phyloP scores from a whole-genome alignment of 1,140 invertebrate genomes.

The Drosophila bipectinata region DNA sequence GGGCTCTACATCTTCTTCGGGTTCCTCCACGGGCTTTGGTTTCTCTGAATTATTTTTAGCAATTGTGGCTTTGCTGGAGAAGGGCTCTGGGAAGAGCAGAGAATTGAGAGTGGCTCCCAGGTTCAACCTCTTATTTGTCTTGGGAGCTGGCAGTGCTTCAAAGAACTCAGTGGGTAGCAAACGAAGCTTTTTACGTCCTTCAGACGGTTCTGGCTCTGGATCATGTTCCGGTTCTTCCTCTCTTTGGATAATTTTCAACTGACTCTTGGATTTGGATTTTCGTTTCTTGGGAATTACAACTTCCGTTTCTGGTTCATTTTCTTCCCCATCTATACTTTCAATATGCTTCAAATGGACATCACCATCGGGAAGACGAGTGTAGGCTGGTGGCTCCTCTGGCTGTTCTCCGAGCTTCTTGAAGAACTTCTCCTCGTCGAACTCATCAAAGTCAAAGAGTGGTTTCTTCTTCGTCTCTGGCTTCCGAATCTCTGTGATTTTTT shows the following conservation, averaged over 20 bases:
- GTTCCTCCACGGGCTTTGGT: slow-evolving; percentile 15
- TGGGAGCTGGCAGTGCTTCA: slow-evolving; percentile 57
- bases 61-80: slow-evolving; percentile 55
- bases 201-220: slow-evolving; percentile 38
- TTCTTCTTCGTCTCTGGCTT: slow-evolving; percentile 71
- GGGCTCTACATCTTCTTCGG: slow-evolving; percentile 42
- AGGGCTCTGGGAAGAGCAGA: slow-evolving; percentile 73
- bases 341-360: slow-evolving; percentile 75
- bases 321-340: slow-evolving; percentile 67
- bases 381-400: slow-evolving; percentile 62
- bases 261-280: slow-evolving; percentile 13
- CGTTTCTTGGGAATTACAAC: slow-evolving; percentile 31
- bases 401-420: slow-evolving; percentile 73
- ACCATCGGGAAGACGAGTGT: slow-evolving; percentile 65
- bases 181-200: slow-evolving; percentile 27
- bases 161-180: slow-evolving; percentile 75
- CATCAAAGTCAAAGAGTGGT: slow-evolving; percentile 59
- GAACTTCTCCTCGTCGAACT: slow-evolving; percentile 80
- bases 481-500: slow-evolving; percentile 78
- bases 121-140: slow-evolving; percentile 41
- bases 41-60: slow-evolving; percentile 16
- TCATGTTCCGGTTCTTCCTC: slow-evolving; percentile 30
- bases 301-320: slow-evolving; percentile 52
- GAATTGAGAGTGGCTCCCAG: slow-evolving; percentile 67
- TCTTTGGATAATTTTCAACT: slow-evolving; percentile 56